Conservation (phyloP, 2,797 vertebrate genomes). For the Anniella stebbinsi region DNA sequence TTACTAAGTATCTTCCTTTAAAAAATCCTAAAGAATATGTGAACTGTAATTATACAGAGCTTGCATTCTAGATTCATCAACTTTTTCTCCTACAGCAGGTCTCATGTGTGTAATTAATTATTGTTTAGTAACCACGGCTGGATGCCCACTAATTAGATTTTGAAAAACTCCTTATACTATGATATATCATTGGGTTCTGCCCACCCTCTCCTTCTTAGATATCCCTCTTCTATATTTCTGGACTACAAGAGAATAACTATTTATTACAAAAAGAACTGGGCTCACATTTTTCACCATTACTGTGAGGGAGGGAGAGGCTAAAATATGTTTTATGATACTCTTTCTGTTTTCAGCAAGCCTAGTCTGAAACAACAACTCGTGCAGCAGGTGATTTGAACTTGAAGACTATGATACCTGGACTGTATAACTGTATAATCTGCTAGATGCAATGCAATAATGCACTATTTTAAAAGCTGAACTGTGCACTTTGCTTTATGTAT, state of each 20-base stretch:
- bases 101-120: conserved; percentile 38
- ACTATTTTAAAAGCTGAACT: neutral
- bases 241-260: neutral
- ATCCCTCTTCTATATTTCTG: neutral
- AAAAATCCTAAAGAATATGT: conserved; percentile 6
- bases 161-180: conserved; percentile 1
- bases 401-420: neutral
- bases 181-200: neutral
- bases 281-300: neutral
- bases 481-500: neutral
- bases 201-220: conserved; percentile 6
- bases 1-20: conserved; percentile 18
- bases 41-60: neutral
- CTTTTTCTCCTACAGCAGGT: conserved; percentile 31
- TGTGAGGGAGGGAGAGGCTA: neutral
- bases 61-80: conserved; percentile 32
- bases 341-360: neutral
- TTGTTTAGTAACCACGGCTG: conserved; percentile 31
- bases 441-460: neutral
- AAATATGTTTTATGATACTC: neutral
- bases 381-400: neutral
- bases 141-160: conserved; percentile 50
- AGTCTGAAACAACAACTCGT: neutral
- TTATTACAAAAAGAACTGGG: neutral
- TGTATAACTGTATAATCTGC: neutral